Evolutionary conservation across 2,113 vertebrate species (phyloP).

Genomic region (Coptodon rendalli): DNA sequence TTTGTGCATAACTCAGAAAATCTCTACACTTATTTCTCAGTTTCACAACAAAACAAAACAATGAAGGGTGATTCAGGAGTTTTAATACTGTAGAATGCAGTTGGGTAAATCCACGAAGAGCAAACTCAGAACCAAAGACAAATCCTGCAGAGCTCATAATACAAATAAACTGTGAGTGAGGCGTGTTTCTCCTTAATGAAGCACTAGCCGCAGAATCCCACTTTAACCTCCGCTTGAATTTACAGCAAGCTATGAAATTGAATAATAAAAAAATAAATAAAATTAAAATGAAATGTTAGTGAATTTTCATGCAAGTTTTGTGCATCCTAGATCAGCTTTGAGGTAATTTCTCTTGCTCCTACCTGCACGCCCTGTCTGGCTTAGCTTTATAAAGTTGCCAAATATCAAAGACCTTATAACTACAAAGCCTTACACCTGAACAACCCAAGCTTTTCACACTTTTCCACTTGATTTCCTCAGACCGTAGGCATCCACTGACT

Average conservation of each 20-base stretch:
- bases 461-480: conserved; percentile 26
- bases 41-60: background rate
- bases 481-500: conserved; percentile 22
- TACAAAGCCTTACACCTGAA: conserved; percentile 43
- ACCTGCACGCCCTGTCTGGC: background rate
- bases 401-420: conserved; percentile 40
- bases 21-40: background rate
- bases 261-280: background rate
- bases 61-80: background rate
- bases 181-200: background rate
- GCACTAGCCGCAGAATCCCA: background rate
- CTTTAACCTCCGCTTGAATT: background rate
- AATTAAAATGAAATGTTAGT: background rate
- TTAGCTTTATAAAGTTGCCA: conserved; percentile 9
- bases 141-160: background rate
- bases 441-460: conserved; percentile 15
- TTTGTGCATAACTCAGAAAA: background rate
- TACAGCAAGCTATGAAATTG: background rate
- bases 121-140: background rate
- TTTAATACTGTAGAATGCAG: background rate
- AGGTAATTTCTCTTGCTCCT: conserved; percentile 21
- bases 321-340: background rate
- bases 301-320: background rate
- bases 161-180: background rate
- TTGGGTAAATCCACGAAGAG: background rate